Conservation (phyloP, 2,888 invertebrate species). For the Drosophila rellima region DNA sequence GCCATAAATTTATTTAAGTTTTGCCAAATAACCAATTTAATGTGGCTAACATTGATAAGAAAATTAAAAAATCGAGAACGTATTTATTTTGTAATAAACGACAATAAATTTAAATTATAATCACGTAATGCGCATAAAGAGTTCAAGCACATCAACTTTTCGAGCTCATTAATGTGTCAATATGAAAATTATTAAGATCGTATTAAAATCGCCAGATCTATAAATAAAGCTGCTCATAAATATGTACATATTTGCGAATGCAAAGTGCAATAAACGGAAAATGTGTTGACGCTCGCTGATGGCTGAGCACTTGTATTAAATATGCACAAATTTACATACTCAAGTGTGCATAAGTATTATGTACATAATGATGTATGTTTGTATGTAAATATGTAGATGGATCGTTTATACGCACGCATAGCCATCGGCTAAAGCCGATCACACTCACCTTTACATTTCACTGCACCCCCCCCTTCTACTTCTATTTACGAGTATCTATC, state of each 20-base stretch:
- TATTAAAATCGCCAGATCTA: conserved; percentile 43
- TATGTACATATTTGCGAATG: conserved; percentile 40
- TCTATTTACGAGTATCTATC: background rate
- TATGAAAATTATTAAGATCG: conserved; percentile 62
- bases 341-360: background rate
- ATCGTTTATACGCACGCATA: conserved; percentile 34
- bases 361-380: conserved; percentile 1
- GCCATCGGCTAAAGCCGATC: conserved; percentile 33
- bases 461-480: background rate
- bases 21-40: too few relatives aligned
- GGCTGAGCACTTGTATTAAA: conserved; percentile 9
- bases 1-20: too few relatives aligned
- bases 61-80: background rate
- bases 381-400: conserved; percentile 1
- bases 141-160: conserved; percentile 51
- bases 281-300: conserved; percentile 48
- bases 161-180: conserved; percentile 66
- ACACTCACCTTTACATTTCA: conserved; percentile 42
- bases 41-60: background rate
- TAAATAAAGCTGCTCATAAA: conserved; percentile 52
- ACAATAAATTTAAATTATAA: conserved; percentile 14
- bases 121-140: conserved; percentile 39
- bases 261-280: conserved; percentile 66
- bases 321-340: conserved; percentile 2
- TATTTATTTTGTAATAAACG: background rate